A percentile compares a stretch with the other conserved stretches of the same genome.
Conservation (phyloP, 2,888 invertebrate species). For the Deilephila elpenor region DNA sequence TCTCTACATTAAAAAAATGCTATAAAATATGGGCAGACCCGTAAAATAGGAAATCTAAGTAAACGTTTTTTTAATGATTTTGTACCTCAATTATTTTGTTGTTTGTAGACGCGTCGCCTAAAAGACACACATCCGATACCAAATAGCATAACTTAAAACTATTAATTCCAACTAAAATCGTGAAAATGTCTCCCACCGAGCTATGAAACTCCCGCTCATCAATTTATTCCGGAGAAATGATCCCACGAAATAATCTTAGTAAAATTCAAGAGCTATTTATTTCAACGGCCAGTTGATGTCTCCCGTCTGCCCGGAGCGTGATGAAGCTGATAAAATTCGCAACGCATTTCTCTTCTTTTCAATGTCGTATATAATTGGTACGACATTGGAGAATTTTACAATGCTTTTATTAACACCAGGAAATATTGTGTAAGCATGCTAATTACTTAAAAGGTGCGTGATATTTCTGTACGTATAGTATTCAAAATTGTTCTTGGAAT, state of each 20-base stretch:
- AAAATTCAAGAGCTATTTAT: constrained; percentile 54
- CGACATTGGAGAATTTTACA: constrained; percentile 1
- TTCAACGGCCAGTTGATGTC: constrained; percentile 57
- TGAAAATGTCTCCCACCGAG: too few relatives aligned
- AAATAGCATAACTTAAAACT: too few relatives aligned
- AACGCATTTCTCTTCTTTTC: constrained; percentile 52
- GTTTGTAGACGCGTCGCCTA: too few relatives aligned
- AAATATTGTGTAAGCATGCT: not conserved
- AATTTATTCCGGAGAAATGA: not conserved
- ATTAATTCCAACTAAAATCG: too few relatives aligned
- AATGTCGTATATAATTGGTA: constrained; percentile 62
- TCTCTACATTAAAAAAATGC: too few relatives aligned
- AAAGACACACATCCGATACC: too few relatives aligned
- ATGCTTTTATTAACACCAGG: constrained; percentile 9
- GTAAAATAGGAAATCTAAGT: too few relatives aligned
- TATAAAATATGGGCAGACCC: too few relatives aligned
- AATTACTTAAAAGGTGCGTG: not conserved
- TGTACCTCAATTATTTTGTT: too few relatives aligned
- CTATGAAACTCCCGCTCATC: not conserved
- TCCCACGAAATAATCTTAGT: constrained; percentile 27
- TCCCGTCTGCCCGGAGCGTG: constrained; percentile 53
- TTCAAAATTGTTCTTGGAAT: too few relatives aligned
- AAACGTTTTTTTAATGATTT: too few relatives aligned
- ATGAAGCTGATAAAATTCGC: constrained; percentile 52
- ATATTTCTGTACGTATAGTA: too few relatives aligned